phyloP scores from a whole-genome alignment of 2,113 vertebrate species.

The Crotalus viridis region DNA sequence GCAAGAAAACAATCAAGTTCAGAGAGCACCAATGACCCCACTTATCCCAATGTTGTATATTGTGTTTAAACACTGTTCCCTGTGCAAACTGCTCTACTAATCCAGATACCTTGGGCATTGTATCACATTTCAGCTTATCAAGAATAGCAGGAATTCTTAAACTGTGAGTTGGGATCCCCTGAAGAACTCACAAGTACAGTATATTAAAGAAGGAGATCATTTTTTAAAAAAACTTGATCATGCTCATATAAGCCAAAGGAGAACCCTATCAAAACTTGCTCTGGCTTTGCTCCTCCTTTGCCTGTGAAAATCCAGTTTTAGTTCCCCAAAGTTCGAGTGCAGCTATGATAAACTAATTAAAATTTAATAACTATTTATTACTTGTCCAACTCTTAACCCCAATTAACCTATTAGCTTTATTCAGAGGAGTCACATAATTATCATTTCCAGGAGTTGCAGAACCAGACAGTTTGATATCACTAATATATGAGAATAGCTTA shows the following conservation, averaged over 20 bases:
- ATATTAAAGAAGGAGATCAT: background rate
- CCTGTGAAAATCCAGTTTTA: background rate
- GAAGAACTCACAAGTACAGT: background rate
- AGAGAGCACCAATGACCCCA: background rate
- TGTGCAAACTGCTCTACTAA: background rate
- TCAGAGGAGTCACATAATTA: background rate
- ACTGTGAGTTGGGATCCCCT: background rate
- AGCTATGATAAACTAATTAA: background rate
- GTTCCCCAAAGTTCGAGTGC: background rate
- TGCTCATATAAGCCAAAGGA: background rate
- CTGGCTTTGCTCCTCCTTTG: background rate
- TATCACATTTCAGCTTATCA: background rate
- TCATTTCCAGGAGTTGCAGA: background rate
- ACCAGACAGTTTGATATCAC: background rate
- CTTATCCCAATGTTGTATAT: background rate
- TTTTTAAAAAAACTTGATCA: background rate
- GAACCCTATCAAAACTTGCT: background rate
- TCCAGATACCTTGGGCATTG: background rate
- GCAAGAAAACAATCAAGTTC: background rate
- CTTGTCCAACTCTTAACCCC: background rate
- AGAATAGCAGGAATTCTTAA: background rate
- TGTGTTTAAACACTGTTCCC: background rate
- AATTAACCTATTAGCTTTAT: background rate
- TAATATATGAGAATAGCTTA: background rate
- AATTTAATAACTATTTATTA: background rate